phyloP scores from a whole-genome alignment of 2,113 vertebrate genomes.

The Cyphomyrus plagiostoma region DNA sequence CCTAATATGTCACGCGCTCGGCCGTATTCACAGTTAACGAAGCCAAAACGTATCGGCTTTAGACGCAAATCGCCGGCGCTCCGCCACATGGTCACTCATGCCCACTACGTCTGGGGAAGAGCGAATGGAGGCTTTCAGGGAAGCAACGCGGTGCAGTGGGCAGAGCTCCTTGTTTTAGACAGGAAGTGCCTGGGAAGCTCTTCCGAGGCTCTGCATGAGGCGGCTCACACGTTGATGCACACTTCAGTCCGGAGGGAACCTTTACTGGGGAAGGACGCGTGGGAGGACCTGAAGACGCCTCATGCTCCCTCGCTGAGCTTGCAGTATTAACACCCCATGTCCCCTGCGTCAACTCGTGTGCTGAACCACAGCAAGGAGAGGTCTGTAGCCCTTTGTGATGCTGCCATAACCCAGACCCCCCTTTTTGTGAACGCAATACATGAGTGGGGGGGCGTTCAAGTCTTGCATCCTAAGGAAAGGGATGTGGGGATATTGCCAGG shows the following conservation, averaged over 20 bases:
- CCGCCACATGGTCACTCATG: neutral
- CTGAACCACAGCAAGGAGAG: slow-evolving; percentile 51
- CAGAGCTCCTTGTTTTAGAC: neutral
- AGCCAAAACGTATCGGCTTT: neutral
- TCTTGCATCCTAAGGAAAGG: slow-evolving; percentile 26
- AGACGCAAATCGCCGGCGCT: neutral
- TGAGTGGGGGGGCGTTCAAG: slow-evolving; percentile 28
- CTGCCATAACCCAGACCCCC: slow-evolving; percentile 39
- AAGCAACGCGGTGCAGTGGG: neutral
- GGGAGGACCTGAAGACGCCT: slow-evolving; percentile 62
- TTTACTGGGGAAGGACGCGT: slow-evolving; percentile 54
- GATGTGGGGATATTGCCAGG: slow-evolving; percentile 32
- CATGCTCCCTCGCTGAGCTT: slow-evolving; percentile 58
- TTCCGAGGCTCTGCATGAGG: neutral
- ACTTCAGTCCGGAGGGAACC: slow-evolving; percentile 26
- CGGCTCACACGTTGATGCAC: neutral
- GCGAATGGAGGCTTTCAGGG: neutral
- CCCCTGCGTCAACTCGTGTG: slow-evolving; percentile 57
- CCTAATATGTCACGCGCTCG: neutral
- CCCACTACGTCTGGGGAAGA: neutral
- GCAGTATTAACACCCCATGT: slow-evolving; percentile 62
- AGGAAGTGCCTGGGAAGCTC: neutral
- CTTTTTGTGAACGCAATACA: slow-evolving; percentile 30
- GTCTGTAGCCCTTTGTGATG: slow-evolving; percentile 45
- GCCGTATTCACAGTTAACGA: neutral